Base-by-base conservation (phyloP, 2,888 invertebrate species). In the Tetrapedia diversipes region DNA sequence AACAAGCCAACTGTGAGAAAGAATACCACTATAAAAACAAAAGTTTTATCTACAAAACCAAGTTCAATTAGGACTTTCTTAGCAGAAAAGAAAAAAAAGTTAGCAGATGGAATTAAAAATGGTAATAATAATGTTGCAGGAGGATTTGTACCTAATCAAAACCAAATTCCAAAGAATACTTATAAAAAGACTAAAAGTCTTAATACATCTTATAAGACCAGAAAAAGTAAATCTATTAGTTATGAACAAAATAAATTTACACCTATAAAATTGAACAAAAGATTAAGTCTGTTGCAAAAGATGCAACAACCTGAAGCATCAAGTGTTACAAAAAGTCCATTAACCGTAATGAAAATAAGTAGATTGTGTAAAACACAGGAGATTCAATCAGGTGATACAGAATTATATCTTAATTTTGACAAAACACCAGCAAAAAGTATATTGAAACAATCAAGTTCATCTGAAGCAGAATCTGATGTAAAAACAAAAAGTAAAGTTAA, bases 401-500 rank as follows among this genome's bases (percentile, higher is more conserved):
- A 89, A 59, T 74, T 80, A 0, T 90, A 90, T 47, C 72, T 90
- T 1, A 91, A 90, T 74, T 91, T 88, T 0, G 81, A 83, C 57
- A 90, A 90, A 68, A 91, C 89, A 2, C 91, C 90, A 1, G 86
- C 84, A 0, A 90, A 85, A 47, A 83, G 90, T 45, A 91, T 91
- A 70, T 70, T 91, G 19, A 91, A 91, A 41, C 77, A 71, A 74
- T 53, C 78, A 1, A 86, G 78, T 8, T 22, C 75, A 0, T 6
- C 37, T 7, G 34, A 45, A n/a, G 56, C 8, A 8, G 80, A 79
- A 7, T 49, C 47, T 0, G 34, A 37, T 3, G 24, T 53, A 0
- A 91, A 86, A 49, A 83, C 86, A 0, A 14, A 63, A 0, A 83
- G 86, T 8, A 90, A 90, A 64, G 90, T 91, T 2, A 89, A 89